Evolutionary conservation across 2,113 vertebrate genomes (phyloP), one percentile per base, ranked within the genome.

Genomic region (Stigmatopora nigra): DNA sequence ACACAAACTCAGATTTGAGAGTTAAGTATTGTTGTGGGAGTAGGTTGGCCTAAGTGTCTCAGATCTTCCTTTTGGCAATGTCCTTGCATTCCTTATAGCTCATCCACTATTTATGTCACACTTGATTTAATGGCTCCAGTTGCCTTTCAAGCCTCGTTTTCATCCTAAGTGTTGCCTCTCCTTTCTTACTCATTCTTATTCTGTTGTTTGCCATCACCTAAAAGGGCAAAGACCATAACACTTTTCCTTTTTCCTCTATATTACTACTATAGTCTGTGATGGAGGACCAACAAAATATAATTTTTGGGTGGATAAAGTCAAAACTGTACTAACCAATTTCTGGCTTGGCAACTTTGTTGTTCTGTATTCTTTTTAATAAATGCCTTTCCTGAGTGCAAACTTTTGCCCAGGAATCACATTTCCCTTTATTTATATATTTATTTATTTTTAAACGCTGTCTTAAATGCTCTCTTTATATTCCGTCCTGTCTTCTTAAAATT

Each of bases 141-240:
- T 79, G 64, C 70, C 79, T 86, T 87, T 86, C 78, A 83, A 73
- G 60, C 60, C 75, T 80, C 70, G 69, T 84, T 87, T 87, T 85
- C 69, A 78, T 81, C 72, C 69, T 68, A 47, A 78, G 74, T 60
- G 10, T 45, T 44, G 41, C 51, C 20, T 20, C 7, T 8, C 45
- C 48, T 15, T 17, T 12, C 16, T 48, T 35, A 11, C 47, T 61
- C 70, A 78, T 82, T 84, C 78, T 81, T 82, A 84, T 82, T 85
- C 78, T 70, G 71, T 71, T 77, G 73, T 80, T 64, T 76, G 66
- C 48, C 63, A 64, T 68, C 70, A 76, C 78, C 75, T 80, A 66
- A 55, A 75, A 84, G 78, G 83, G 73, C 73, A 75, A 82, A 84
- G 72, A 68, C 75, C 79, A 82, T 71, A 73, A 85, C 78, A 84